Evolutionary conservation across 2,797 vertebrate genomes (phyloP), one percentile per base, ranked within the genome.

Genomic region (Lindbergichthys nudifrons): DNA sequence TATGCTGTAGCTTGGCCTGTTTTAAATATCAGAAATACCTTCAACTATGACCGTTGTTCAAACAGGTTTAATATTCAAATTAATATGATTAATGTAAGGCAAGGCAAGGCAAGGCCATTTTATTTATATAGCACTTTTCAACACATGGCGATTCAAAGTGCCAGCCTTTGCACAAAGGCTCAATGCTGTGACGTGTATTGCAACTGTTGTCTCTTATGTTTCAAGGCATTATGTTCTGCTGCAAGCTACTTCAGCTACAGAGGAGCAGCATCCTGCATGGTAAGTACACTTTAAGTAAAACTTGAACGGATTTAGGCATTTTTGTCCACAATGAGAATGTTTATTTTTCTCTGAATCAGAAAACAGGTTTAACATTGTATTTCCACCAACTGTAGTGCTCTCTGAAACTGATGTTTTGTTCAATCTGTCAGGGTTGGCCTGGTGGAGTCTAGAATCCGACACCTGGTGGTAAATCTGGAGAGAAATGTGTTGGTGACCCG

Each of bases 211-310:
- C 92, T 96, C 73, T 96, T 95, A 89, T 96, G 93, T 96, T 36
- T 95, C 91, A 96, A 97, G 96, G 96, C 95, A 97, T 96, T 97
- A 96, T 93, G 94, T 96, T 96, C 93, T 96, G 93, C 95, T 97
- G 93, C 94, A 95, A 91, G 96, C 95, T 88, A 96, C 95, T 2
- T 96, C 95, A 68, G 93, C 96, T 67, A 95, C 96, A 82, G 95
- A 96, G 93, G 95, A 96, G 87, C 96, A 97, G 90, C 95, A 94
- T 83, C 92, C 96, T 54, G 94, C 97, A 89, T 97, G 96, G 96
- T 96, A 91, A 97, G 96, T 96, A 93, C 71, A 69, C 52, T 81
- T 51, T 23, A 57, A 70, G 72, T 67, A 21, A 70, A 84, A 77
- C 65, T 57, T 46, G 77, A 88, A 67, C 11, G n/a, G 75, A 51